Evolutionary conservation across 2,888 invertebrate species (phyloP).

Genomic region (Blastobasis adustella): DNA sequence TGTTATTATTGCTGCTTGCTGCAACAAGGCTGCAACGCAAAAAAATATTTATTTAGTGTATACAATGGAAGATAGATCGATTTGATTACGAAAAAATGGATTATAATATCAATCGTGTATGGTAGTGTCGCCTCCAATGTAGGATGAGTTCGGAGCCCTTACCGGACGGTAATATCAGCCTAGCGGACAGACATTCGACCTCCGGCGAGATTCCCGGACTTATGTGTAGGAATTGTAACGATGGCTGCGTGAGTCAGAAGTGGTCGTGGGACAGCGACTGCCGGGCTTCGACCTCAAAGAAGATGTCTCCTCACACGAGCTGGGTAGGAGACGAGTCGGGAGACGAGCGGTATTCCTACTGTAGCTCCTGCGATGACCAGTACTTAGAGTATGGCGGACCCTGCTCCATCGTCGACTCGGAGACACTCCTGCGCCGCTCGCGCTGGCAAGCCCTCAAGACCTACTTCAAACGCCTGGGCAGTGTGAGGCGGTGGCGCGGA

Average conservation of each 20-base stretch:
- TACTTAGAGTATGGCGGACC: constrained; percentile 26
- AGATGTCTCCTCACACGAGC: constrained; percentile 33
- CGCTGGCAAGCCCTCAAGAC: constrained; percentile 41
- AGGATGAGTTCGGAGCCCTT: no score
- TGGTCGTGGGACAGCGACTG: constrained; percentile 30
- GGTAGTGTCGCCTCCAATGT: no score
- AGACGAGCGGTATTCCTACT: constrained; percentile 28
- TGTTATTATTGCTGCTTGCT: no score
- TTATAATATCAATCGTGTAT: no score
- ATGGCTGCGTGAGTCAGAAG: constrained; percentile 5
- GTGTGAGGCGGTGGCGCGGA: constrained; percentile 15
- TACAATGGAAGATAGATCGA: not conserved
- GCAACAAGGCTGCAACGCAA: not conserved
- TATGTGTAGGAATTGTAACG: no score
- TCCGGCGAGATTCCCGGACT: no score
- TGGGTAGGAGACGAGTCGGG: constrained; percentile 35
- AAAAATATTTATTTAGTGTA: not conserved
- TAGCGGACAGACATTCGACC: no score
- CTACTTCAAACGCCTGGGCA: constrained; percentile 27
- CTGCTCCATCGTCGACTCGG: constrained; percentile 42
- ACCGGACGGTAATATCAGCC: no score
- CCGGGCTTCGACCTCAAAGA: constrained; percentile 47
- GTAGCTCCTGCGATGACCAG: constrained; percentile 31
- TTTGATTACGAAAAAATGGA: not conserved
- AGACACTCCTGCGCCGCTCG: constrained; percentile 31